These are phyloP conservation scores for Scophthalmus maximus DNA, from an alignment of 2,113 vertebrate species.

Conservation along the genomic window DNA sequence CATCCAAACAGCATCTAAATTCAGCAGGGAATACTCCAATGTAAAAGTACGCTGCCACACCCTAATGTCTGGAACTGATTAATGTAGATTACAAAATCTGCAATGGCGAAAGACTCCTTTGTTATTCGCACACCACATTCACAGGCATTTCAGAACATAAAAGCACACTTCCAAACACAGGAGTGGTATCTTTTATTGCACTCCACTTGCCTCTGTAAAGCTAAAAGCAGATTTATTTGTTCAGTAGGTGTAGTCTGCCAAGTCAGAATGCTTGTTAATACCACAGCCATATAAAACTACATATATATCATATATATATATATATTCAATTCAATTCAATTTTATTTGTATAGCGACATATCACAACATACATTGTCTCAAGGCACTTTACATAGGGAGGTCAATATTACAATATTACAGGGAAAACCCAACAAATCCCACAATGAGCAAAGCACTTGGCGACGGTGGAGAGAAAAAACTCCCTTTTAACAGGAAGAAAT, in stretches of 20 bases:
- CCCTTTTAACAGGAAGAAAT: too few relatives aligned
- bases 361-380: too few relatives aligned
- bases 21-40: slow-evolving; percentile 17
- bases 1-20: slow-evolving; percentile 31
- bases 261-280: not conserved
- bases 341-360: too few relatives aligned
- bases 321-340: too few relatives aligned
- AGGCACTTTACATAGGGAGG: too few relatives aligned
- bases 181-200: slow-evolving; percentile 26
- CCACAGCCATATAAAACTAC: not conserved
- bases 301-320: too few relatives aligned
- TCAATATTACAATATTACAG: too few relatives aligned
- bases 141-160: not conserved
- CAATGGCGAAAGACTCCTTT: not conserved
- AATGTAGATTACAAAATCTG: not conserved
- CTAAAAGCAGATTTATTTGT: slow-evolving; percentile 13
- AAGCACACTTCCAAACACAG: slow-evolving; percentile 2
- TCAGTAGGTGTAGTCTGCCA: not conserved
- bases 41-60: slow-evolving; percentile 54
- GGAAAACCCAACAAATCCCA: too few relatives aligned
- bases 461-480: too few relatives aligned
- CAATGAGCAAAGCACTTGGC: too few relatives aligned
- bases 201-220: not conserved
- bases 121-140: not conserved
- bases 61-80: not conserved